Evolutionary conservation across 1,140 invertebrate genomes (phyloP).

Genomic region (Rhynchophorus ferrugineus): DNA sequence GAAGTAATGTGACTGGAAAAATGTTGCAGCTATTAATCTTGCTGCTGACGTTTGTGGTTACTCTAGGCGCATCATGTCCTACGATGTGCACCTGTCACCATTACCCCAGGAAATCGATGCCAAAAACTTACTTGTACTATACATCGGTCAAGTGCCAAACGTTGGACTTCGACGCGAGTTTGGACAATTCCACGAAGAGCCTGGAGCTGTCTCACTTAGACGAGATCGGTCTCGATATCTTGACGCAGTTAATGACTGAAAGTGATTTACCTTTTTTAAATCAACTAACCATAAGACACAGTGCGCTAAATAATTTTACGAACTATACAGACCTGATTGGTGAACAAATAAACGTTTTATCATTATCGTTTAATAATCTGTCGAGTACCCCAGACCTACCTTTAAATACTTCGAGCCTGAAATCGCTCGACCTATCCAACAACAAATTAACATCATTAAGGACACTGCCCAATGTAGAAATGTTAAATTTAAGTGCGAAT

Average conservation of each 20-base stretch:
- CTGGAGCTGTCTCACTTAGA: constrained; percentile 15
- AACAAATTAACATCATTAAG: constrained; percentile 38
- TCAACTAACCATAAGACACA: constrained; percentile 13
- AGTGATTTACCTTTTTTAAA: constrained; percentile 13
- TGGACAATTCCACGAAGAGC: constrained; percentile 21
- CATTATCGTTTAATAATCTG: constrained; percentile 47
- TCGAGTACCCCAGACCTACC: constrained; percentile 31
- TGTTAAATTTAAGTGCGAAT: constrained; percentile 50
- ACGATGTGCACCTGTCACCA: constrained; percentile 25
- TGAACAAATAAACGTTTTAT: constrained; percentile 39
- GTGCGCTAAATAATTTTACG: constrained; percentile 15
- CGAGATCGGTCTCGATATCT: constrained; percentile 5
- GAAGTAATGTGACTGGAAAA: constrained; percentile 18
- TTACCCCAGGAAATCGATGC: constrained; percentile 12
- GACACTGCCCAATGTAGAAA: constrained; percentile 40
- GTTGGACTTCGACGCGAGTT: constrained; percentile 7
- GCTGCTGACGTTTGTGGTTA: constrained; percentile 15
- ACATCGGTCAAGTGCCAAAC: constrained; percentile 14
- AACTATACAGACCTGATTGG: constrained; percentile 32
- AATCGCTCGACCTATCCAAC: constrained; percentile 52
- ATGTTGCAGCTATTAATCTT: constrained; percentile 19
- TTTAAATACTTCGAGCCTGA: constrained; percentile 33
- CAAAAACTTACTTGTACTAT: constrained; percentile 17
- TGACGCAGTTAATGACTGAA: constrained; percentile 8
- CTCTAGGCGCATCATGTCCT: constrained; percentile 16